Conservation (phyloP, 2,797 vertebrate species). For the Gephyroberyx darwinii region DNA sequence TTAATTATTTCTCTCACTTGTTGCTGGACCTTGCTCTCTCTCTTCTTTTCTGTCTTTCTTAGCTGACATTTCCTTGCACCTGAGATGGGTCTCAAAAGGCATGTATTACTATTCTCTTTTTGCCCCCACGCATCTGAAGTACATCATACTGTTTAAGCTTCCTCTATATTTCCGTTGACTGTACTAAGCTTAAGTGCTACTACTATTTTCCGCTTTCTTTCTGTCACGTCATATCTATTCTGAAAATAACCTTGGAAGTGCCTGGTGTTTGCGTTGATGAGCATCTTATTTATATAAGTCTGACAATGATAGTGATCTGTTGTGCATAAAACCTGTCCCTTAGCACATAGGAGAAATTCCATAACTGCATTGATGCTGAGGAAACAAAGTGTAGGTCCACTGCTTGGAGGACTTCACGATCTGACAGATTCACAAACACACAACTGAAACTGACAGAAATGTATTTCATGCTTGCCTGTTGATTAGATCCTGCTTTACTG, state of each 20-base stretch:
- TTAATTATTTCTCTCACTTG: conserved; percentile 52
- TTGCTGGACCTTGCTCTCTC: conserved; percentile 53
- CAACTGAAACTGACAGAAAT: background rate
- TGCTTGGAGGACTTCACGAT: conserved; percentile 10
- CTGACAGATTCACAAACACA: conserved; percentile 20
- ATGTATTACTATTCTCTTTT: conserved; percentile 68
- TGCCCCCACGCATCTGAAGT: conserved; percentile 19
- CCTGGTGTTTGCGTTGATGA: background rate
- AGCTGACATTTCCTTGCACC: conserved; percentile 76
- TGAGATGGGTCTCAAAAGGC: conserved; percentile 74
- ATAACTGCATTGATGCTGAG: background rate
- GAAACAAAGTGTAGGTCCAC: too few species aligned
- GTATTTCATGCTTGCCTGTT: background rate
- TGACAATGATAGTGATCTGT: background rate
- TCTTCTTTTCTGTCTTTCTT: conserved; percentile 62
- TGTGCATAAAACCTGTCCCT: background rate
- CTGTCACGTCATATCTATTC: background rate
- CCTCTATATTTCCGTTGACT: conserved; percentile 17
- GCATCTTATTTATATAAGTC: background rate
- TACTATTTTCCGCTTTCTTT: background rate
- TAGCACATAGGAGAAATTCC: background rate
- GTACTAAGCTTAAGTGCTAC: background rate
- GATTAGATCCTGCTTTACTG: background rate
- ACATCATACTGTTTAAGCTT: conserved; percentile 11
- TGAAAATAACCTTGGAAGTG: background rate